Evolutionary conservation across 2,888 invertebrate genomes (phyloP).

Genomic region (Dermolepida albohirtum): DNA sequence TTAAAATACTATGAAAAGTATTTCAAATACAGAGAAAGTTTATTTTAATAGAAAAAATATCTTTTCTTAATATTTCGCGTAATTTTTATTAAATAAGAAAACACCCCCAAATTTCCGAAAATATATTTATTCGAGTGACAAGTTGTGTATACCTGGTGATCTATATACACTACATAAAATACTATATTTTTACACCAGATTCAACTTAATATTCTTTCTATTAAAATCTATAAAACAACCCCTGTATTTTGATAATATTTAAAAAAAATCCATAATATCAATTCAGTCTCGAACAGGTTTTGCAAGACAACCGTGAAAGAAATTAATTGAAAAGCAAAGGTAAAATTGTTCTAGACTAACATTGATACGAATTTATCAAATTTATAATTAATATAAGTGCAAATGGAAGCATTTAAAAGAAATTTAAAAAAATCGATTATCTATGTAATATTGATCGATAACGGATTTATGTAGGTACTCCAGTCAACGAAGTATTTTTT

Average conservation of each 20-base stretch:
- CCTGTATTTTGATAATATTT: background rate
- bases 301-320: conserved; percentile 3
- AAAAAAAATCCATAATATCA: conserved; percentile 31
- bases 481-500: background rate
- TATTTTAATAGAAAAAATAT: too few species aligned
- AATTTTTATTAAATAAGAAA: too few species aligned
- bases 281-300: conserved; percentile 27
- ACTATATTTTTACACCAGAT: too few species aligned
- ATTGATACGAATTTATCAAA: conserved; percentile 29
- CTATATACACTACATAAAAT: background rate
- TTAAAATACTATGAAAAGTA: too few species aligned
- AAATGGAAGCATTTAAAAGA: background rate
- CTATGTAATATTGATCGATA: background rate
- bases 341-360: conserved; percentile 29
- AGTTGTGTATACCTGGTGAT: conserved; percentile 9
- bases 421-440: conserved; percentile 15
- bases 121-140: too few species aligned
- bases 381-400: conserved; percentile 17
- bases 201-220: too few species aligned
- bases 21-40: too few species aligned
- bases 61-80: too few species aligned
- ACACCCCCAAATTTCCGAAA: too few species aligned
- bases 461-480: background rate
- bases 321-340: conserved; percentile 15
- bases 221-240: background rate